phyloP scores from a whole-genome alignment of 2,888 invertebrate genomes.

The Abscondita cerata region DNA sequence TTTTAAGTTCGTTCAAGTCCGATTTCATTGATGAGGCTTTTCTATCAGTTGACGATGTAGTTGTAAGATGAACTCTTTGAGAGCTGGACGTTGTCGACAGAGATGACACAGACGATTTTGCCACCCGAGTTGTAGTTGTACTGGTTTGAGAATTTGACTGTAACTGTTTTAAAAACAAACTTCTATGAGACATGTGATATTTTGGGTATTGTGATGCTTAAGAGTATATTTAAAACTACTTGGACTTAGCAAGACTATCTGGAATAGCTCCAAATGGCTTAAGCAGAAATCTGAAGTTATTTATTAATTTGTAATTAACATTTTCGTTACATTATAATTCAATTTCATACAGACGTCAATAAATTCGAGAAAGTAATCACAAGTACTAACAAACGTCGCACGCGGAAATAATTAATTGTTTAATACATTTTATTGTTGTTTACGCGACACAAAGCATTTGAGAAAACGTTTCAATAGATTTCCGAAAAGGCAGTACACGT shows the following conservation, averaged over 20 bases:
- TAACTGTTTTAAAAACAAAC: slow-evolving; percentile 46
- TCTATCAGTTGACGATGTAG: slow-evolving; percentile 68
- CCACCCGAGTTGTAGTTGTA: slow-evolving; percentile 63
- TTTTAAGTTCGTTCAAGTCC: slow-evolving; percentile 79
- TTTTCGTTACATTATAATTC: too few relatives aligned
- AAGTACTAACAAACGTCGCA: too few relatives aligned
- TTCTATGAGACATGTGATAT: slow-evolving; percentile 42
- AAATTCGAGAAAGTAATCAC: too few relatives aligned
- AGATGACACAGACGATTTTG: slow-evolving; percentile 49
- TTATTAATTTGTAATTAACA: too few relatives aligned
- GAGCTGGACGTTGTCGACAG: slow-evolving; percentile 61
- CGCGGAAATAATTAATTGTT: too few relatives aligned
- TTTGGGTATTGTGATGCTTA: slow-evolving; percentile 40
- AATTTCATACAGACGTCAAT: too few relatives aligned
- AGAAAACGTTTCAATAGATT: too few relatives aligned
- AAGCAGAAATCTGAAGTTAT: too few relatives aligned
- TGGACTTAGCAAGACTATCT: slow-evolving; percentile 14
- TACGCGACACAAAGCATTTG: too few relatives aligned
- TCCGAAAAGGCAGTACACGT: too few relatives aligned
- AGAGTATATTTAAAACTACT: slow-evolving; percentile 33
- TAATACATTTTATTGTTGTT: too few relatives aligned
- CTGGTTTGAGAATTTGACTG: slow-evolving; percentile 66
- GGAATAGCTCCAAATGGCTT: slow-evolving; percentile 24
- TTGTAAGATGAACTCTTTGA: slow-evolving; percentile 58
- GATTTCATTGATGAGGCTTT: slow-evolving; percentile 85